These are phyloP conservation scores for Oscheius sp. DNA, from an alignment of 2,888 invertebrate species.

Conservation along the genomic window DNA sequence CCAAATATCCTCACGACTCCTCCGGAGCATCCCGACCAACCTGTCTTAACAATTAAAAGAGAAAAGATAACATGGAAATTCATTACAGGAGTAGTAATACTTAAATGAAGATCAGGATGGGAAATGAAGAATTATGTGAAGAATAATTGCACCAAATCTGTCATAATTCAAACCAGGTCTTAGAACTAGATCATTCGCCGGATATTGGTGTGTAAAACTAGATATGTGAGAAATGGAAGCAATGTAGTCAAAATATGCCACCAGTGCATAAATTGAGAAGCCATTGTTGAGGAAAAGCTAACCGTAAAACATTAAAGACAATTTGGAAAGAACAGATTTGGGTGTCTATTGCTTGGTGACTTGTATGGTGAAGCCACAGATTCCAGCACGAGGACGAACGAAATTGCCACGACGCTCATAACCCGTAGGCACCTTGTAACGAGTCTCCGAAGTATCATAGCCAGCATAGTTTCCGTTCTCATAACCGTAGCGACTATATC, in stretches of 20 bases:
- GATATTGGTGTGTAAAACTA: neutral
- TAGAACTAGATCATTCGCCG: no score
- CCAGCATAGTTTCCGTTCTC: neutral
- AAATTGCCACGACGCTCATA: constrained; percentile 10
- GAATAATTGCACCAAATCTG: no score
- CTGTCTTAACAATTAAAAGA: no score
- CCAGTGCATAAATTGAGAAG: neutral
- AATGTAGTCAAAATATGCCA: neutral
- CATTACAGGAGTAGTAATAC: no score
- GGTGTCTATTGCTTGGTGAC: constrained; percentile 9
- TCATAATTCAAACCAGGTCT: no score
- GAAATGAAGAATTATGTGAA: no score
- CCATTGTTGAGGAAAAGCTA: neutral
- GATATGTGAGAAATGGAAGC: neutral
- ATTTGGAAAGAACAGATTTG: neutral
- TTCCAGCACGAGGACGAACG: constrained; percentile 9
- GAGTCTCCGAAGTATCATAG: no score
- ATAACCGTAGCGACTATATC: neutral
- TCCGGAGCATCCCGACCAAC: neutral
- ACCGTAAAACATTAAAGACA: constrained; percentile 16
- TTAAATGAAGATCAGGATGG: no score
- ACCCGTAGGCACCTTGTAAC: neutral
- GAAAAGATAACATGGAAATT: no score
- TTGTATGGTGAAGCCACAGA: constrained; percentile 15
- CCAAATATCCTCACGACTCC: constrained; percentile 26